These are phyloP conservation scores for Pycnonotus jocosus DNA, from an alignment of 2,113 vertebrate species.

Conservation along the genomic window DNA sequence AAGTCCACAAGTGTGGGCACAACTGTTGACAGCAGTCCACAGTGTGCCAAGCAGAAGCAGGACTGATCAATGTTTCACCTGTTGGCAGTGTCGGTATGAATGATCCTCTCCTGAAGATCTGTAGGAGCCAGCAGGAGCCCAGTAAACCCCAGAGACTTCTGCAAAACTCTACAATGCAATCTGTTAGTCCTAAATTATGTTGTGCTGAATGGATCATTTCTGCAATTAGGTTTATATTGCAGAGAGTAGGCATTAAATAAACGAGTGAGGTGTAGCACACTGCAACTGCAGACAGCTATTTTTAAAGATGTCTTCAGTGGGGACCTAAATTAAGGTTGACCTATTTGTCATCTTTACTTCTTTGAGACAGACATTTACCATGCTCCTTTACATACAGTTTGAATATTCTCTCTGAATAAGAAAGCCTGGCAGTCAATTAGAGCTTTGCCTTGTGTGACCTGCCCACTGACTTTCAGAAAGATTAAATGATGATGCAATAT, in stretches of 20 bases:
- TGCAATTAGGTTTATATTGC: conserved; percentile 21
- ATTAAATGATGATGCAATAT: not conserved
- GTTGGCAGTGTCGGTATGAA: not conserved
- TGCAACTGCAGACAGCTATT: not conserved
- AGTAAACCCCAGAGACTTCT: not conserved
- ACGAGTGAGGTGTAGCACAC: not conserved
- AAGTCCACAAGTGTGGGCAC: no score
- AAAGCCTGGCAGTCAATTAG: not conserved
- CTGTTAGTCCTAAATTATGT: conserved; percentile 3
- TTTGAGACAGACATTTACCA: not conserved
- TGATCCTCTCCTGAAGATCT: not conserved
- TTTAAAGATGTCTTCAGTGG: not conserved
- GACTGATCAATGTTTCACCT: not conserved
- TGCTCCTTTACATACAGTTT: not conserved
- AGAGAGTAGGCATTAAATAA: conserved; percentile 11
- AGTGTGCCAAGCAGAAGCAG: not conserved
- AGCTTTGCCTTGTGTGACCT: conserved; percentile 2
- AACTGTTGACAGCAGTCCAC: not conserved
- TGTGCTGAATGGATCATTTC: conserved; percentile 12
- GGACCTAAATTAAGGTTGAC: conserved; percentile 1
- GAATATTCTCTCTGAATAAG: not conserved
- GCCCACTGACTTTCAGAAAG: not conserved
- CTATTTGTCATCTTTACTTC: conserved; percentile 8
- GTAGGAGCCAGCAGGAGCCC: not conserved
- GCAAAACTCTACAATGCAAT: not conserved